phyloP scores from a whole-genome alignment of 2,888 invertebrate species.

The Pristionchus arcanus region DNA sequence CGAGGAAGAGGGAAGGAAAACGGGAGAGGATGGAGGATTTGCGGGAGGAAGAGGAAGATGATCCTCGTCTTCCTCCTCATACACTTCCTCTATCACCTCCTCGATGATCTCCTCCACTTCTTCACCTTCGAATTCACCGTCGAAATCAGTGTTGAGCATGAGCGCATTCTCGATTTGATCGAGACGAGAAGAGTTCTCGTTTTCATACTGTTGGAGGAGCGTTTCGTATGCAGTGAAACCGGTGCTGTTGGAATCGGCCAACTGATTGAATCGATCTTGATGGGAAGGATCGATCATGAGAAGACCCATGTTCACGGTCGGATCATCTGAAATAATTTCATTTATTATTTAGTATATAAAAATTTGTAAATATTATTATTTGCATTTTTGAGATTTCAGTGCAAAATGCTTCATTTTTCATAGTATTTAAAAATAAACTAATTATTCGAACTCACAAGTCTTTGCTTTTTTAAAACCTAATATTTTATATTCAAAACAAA shows the following conservation, averaged over 20 bases:
- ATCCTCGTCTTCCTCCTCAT: background rate
- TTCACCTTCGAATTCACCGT: background rate
- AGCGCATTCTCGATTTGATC: background rate
- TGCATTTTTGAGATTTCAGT: background rate
- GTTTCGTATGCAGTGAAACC: conserved; percentile 13
- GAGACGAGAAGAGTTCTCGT: background rate
- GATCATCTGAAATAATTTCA: background rate
- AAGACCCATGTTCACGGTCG: conserved; percentile 29
- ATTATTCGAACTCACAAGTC: no score
- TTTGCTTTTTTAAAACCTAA: no score
- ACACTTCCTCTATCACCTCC: background rate
- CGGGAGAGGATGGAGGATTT: background rate
- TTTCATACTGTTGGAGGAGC: background rate
- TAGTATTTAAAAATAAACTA: no score
- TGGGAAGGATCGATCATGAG: conserved; percentile 42
- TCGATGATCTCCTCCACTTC: background rate
- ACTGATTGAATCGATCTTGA: background rate
- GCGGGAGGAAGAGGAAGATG: background rate
- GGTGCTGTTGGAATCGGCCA: background rate
- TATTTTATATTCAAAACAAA: no score
- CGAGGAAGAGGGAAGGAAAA: background rate
- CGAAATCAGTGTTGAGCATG: conserved; percentile 15
- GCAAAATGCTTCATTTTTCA: no score
- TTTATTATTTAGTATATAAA: no score
- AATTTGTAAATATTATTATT: no score